Evolutionary conservation across 2,797 vertebrate genomes (phyloP).

Genomic region (Tokudaia tokunoshimensis): DNA sequence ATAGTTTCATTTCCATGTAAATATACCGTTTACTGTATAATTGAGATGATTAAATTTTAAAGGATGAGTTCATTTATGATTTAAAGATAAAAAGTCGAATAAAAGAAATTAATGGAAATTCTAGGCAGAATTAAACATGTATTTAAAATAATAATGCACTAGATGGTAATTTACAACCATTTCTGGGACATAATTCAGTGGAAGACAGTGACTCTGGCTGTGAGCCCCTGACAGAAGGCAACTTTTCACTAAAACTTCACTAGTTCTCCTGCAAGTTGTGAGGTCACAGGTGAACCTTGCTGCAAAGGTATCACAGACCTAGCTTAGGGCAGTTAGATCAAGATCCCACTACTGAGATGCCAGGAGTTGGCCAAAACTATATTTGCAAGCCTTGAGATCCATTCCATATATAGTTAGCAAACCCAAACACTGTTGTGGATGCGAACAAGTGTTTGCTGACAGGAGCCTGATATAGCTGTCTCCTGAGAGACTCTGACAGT

Average conservation of each 20-base stretch:
- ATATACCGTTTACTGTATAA: background rate
- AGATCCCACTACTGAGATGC: background rate
- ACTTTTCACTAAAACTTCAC: background rate
- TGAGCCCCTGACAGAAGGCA: background rate
- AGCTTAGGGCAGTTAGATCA: too few species aligned
- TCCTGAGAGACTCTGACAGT: too few species aligned
- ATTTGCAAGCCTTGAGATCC: background rate
- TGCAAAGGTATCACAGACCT: too few species aligned
- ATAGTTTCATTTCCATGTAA: background rate
- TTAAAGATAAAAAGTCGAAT: background rate
- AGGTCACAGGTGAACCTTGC: background rate
- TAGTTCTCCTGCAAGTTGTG: fast-evolving
- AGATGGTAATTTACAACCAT: background rate
- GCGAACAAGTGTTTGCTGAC: too few species aligned
- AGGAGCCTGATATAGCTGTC: too few species aligned
- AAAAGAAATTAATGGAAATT: background rate
- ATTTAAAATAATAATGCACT: background rate
- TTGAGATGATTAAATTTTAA: background rate
- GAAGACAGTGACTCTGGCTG: fast-evolving
- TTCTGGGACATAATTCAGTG: background rate
- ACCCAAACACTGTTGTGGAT: too few species aligned
- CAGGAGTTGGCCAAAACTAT: background rate
- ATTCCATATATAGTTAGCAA: too few species aligned
- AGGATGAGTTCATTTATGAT: background rate
- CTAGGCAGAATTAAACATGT: background rate